Evolutionary conservation across 2,888 invertebrate genomes (phyloP).

Genomic region (Drosophila anomalata): DNA sequence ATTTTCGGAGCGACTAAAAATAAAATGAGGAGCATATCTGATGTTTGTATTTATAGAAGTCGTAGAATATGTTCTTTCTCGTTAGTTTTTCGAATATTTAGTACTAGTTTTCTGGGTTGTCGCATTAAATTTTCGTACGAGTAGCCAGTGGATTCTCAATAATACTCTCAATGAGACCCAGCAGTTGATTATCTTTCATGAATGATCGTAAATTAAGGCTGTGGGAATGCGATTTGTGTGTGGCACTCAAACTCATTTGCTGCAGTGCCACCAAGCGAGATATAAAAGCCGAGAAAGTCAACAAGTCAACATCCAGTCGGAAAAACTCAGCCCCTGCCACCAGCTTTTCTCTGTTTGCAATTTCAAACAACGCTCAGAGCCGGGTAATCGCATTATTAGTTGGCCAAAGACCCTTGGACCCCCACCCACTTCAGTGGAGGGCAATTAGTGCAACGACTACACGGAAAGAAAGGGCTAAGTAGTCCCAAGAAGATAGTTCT

Average conservation of each 20-base stretch:
- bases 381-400: constrained; percentile 17
- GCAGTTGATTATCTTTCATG: background rate
- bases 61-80: constrained; percentile 4
- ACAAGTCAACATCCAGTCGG: background rate
- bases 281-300: background rate
- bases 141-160: background rate
- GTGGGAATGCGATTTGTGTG: background rate
- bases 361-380: background rate
- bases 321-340: background rate
- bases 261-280: background rate
- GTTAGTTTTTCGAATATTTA: constrained; percentile 13
- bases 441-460: constrained; percentile 5
- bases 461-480: background rate
- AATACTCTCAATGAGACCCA: background rate
- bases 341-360: constrained; percentile 1
- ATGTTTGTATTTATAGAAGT: constrained; percentile 19
- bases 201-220: background rate
- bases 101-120: background rate
- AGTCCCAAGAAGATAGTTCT: background rate
- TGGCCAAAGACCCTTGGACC: constrained; percentile 14
- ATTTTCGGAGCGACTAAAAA: constrained; percentile 28
- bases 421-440: background rate
- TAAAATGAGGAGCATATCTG: constrained; percentile 16
- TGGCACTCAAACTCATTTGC: background rate
- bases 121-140: constrained; percentile 1